Conservation (phyloP, 2,888 invertebrate genomes). For the Macaria notata region DNA sequence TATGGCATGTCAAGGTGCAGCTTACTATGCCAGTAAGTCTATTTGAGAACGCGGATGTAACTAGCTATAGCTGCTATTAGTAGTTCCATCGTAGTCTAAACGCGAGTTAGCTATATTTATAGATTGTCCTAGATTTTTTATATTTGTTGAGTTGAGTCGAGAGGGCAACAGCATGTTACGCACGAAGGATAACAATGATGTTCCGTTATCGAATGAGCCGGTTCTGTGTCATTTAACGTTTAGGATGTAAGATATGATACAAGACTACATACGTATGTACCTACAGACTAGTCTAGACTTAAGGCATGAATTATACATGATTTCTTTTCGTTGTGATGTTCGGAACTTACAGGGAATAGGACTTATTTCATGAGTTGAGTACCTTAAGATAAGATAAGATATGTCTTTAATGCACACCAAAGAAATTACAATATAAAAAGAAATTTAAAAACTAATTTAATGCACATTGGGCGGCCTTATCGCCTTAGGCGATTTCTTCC, state of each 20-base stretch:
- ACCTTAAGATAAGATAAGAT: too few relatives aligned
- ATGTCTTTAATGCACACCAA: too few relatives aligned
- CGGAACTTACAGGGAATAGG: too few relatives aligned
- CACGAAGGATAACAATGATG: constrained; percentile 62
- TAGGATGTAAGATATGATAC: neutral
- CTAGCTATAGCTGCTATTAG: neutral
- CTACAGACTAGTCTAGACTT: too few relatives aligned
- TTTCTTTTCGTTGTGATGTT: too few relatives aligned
- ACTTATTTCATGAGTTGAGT: too few relatives aligned
- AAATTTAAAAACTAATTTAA: too few relatives aligned
- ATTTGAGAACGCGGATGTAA: constrained; percentile 18
- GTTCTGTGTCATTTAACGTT: constrained; percentile 40
- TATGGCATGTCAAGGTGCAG: constrained; percentile 16
- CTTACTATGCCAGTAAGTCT: constrained; percentile 5
- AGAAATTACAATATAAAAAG: too few relatives aligned
- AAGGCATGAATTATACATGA: too few relatives aligned
- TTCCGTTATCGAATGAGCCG: constrained; percentile 43
- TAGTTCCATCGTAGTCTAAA: constrained; percentile 12
- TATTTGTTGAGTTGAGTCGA: constrained; percentile 28
- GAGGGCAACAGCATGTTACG: constrained; percentile 55
- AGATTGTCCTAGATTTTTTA: constrained; percentile 30
- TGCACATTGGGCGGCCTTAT: too few relatives aligned
- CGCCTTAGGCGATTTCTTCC: too few relatives aligned
- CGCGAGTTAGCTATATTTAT: constrained; percentile 22
- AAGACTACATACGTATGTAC: neutral